phyloP scores from a whole-genome alignment of 1,140 invertebrate genomes.

The Olivierus martensii region DNA sequence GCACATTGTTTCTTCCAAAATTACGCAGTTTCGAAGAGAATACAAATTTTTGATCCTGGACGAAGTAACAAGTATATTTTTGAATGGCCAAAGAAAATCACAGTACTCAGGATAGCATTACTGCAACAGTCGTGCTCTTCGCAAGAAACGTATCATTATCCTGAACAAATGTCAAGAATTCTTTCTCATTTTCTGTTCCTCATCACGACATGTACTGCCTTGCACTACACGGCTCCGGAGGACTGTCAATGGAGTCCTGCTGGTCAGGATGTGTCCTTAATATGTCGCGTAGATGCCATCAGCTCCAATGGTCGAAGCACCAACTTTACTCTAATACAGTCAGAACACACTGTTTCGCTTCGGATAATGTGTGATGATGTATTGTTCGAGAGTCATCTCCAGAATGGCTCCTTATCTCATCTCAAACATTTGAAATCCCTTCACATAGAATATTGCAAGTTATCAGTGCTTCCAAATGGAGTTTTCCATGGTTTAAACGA shows the following conservation, averaged over 20 bases:
- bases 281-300: slow-evolving; percentile 16
- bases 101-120: too few species aligned
- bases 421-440: slow-evolving; percentile 51
- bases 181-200: too few species aligned
- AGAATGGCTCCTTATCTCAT: slow-evolving; percentile 53
- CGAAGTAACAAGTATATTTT: too few species aligned
- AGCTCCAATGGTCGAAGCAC: slow-evolving; percentile 10
- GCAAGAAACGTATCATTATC: too few species aligned
- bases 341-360: slow-evolving; percentile 15
- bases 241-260: slow-evolving; percentile 10
- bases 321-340: slow-evolving; percentile 22
- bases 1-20: too few species aligned
- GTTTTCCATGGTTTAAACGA: slow-evolving; percentile 49
- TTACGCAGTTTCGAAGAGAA: too few species aligned
- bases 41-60: too few species aligned
- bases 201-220: neutral
- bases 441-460: slow-evolving; percentile 60
- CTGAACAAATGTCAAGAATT: too few species aligned
- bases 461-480: slow-evolving; percentile 50
- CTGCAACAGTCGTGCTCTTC: too few species aligned
- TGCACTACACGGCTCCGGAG: slow-evolving; percentile 12
- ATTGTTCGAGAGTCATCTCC: slow-evolving; percentile 18
- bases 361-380: slow-evolving; percentile 21
- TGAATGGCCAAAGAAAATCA: too few species aligned
- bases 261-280: slow-evolving; percentile 10